Evolutionary conservation across 2,888 invertebrate genomes (phyloP).

Genomic region (Macrosoma leucophasiata): DNA sequence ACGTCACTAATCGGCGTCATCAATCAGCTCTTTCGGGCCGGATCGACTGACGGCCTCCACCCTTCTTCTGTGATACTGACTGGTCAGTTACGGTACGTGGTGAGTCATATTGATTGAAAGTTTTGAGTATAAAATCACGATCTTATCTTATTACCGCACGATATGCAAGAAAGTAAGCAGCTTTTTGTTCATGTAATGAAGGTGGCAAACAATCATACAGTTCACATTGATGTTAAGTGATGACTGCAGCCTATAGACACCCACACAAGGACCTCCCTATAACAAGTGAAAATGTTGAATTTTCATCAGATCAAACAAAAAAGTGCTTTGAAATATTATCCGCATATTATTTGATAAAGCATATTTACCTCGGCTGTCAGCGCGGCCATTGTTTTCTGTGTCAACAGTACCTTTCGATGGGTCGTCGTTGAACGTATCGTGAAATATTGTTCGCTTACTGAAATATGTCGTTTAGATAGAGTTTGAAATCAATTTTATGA

Average conservation of each 20-base stretch:
- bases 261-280: no score
- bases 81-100: no score
- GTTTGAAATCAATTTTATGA: slow-evolving; percentile 53
- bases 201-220: no score
- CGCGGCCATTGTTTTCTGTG: slow-evolving; percentile 55
- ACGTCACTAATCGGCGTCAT: slow-evolving; percentile 74
- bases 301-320: slow-evolving; percentile 40
- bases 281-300: no score
- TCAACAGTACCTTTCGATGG: slow-evolving; percentile 42
- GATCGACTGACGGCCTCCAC: slow-evolving; percentile 70
- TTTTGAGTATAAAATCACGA: no score
- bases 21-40: slow-evolving; percentile 68
- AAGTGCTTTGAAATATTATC: slow-evolving; percentile 58
- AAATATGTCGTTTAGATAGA: slow-evolving; percentile 50
- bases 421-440: slow-evolving; percentile 31
- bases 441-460: slow-evolving; percentile 41
- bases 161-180: no score
- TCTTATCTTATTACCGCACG: no score
- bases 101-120: no score
- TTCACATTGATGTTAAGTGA: no score
- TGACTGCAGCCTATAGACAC: no score
- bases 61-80: no score
- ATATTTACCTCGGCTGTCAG: slow-evolving; percentile 53
- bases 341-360: slow-evolving; percentile 60
- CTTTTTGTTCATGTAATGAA: no score